A percentile compares a stretch with the other conserved stretches of the same genome.
Conservation (phyloP, 2,797 vertebrate genomes). For the Nannoperca australis region DNA sequence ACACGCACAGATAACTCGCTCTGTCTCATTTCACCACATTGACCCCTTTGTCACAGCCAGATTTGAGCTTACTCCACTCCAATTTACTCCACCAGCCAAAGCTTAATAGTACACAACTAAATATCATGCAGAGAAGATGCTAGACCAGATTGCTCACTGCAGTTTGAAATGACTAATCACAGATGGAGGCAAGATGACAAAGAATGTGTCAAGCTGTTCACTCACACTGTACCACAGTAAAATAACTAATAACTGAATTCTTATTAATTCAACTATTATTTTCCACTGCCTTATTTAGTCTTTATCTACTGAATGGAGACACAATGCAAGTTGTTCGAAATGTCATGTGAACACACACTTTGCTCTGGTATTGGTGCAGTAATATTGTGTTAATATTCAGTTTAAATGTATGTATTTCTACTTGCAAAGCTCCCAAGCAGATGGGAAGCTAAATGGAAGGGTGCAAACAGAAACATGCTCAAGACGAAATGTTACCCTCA, state of each 20-base stretch:
- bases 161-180: constrained; percentile 67
- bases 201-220: constrained; percentile 58
- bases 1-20: constrained; percentile 26
- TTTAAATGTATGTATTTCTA: constrained; percentile 39
- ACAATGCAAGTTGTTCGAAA: constrained; percentile 46
- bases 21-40: constrained; percentile 13
- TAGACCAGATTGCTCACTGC: constrained; percentile 54
- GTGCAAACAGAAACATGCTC: constrained; percentile 48
- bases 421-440: constrained; percentile 46
- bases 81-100: constrained; percentile 54
- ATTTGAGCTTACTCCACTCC: constrained; percentile 43
- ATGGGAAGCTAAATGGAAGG: constrained; percentile 49
- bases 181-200: constrained; percentile 62
- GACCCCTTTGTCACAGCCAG: constrained; percentile 25
- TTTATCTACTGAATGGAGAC: constrained; percentile 16
- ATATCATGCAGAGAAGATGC: constrained; percentile 59
- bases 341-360: constrained; percentile 39
- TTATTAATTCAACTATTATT: background rate
- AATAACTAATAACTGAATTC: constrained; percentile 6
- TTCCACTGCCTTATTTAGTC: constrained; percentile 36
- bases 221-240: constrained; percentile 30
- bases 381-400: constrained; percentile 49
- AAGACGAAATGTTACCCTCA: constrained; percentile 15
- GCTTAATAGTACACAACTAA: constrained; percentile 56
- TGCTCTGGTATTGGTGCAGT: constrained; percentile 3